These are phyloP conservation scores for Piprites chloris DNA, from an alignment of 2,113 vertebrate species.

Conservation along the genomic window DNA sequence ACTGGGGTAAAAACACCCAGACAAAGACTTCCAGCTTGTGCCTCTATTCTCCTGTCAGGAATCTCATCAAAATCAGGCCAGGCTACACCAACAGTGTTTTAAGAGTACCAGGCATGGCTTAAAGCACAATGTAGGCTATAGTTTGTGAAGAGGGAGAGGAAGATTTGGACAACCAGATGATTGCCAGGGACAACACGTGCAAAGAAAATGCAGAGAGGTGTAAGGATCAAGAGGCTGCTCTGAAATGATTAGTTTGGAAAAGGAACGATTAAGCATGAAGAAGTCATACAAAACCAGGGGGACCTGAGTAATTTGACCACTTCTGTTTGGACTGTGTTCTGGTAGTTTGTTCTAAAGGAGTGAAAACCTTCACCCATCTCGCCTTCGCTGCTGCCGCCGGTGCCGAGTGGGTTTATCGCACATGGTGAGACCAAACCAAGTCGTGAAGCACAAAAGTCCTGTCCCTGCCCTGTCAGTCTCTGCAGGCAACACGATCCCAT, in stretches of 20 bases:
- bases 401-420: accelerated
- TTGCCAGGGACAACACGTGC: not conserved
- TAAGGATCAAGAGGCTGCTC: not conserved
- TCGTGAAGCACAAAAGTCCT: not conserved
- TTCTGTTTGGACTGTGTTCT: not conserved
- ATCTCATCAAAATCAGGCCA: not conserved
- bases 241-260: not conserved
- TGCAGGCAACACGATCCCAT: not conserved
- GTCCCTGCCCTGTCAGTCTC: not conserved
- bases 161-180: not conserved
- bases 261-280: not conserved
- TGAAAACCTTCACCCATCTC: not conserved
- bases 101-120: not conserved
- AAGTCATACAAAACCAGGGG: not conserved
- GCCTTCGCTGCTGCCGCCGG: accelerated
- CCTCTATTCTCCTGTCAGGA: not conserved
- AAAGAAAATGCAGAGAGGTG: not conserved
- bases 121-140: not conserved
- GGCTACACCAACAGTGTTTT: not conserved
- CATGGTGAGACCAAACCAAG: not conserved
- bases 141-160: not conserved
- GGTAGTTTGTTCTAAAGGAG: not conserved
- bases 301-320: not conserved
- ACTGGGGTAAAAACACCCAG: not conserved
- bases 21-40: not conserved